A percentile compares a stretch with the other conserved stretches of the same genome.
These are phyloP conservation scores for Coreoperca whiteheadi DNA, from an alignment of 2,113 vertebrate genomes.

Conservation along the genomic window DNA sequence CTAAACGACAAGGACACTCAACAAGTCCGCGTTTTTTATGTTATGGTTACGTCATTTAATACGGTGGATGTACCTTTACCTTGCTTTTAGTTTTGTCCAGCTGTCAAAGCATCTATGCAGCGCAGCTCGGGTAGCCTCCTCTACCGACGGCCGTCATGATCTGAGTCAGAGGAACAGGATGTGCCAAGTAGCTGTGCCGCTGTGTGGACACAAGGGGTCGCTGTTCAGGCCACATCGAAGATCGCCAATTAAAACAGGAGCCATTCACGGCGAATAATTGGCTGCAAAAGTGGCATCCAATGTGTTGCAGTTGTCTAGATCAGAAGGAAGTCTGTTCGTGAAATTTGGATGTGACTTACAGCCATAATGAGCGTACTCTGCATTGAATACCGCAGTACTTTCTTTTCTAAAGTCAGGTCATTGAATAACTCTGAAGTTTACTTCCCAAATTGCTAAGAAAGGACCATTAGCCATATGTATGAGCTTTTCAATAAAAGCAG, in stretches of 20 bases:
- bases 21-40: accelerated
- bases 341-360: too few species aligned
- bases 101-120: slow-evolving; percentile 48
- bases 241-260: slow-evolving; percentile 2
- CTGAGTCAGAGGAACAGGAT: slow-evolving; percentile 80
- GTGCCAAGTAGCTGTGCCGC: slow-evolving; percentile 42
- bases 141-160: slow-evolving; percentile 48
- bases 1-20: background rate
- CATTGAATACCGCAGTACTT: too few species aligned
- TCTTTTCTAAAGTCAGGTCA: background rate
- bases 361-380: too few species aligned
- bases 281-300: background rate
- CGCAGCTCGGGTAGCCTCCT: slow-evolving; percentile 39
- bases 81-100: slow-evolving; percentile 26
- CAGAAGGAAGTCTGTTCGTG: too few species aligned
- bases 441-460: background rate
- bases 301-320: background rate
- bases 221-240: background rate
- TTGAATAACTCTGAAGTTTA: background rate
- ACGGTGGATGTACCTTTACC: background rate
- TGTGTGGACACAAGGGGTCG: slow-evolving; percentile 14
- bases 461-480: background rate
- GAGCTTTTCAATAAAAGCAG: background rate
- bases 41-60: background rate
- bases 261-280: background rate